These are phyloP conservation scores for Anhinga anhinga DNA, from an alignment of 2,113 vertebrate species.

Conservation along the genomic window DNA sequence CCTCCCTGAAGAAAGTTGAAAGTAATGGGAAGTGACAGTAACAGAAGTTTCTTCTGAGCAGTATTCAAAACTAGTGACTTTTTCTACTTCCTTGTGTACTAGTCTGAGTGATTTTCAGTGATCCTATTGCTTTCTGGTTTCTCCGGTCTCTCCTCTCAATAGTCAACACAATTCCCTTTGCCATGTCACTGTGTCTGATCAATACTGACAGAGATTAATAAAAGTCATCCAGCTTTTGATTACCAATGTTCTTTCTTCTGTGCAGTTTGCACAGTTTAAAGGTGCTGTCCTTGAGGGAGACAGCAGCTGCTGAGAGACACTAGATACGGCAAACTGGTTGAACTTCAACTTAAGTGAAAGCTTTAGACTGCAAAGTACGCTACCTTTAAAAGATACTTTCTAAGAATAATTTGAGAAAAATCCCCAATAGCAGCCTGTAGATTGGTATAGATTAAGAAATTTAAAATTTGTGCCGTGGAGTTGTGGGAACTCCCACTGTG, in stretches of 20 bases:
- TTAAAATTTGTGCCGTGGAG: not conserved
- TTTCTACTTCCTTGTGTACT: not conserved
- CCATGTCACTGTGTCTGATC: not conserved
- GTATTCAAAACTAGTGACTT: not conserved
- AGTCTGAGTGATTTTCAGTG: not conserved
- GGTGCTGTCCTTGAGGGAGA: not conserved
- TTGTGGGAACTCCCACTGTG: not conserved
- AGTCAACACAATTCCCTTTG: not conserved
- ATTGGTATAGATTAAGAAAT: not conserved
- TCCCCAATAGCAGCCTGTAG: not conserved
- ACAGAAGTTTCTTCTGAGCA: not conserved
- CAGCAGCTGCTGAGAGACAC: not conserved
- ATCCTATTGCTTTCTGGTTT: not conserved
- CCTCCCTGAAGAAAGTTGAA: not conserved
- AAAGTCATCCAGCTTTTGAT: not conserved
- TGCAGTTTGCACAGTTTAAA: not conserved
- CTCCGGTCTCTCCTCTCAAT: not conserved
- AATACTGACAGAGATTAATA: not conserved
- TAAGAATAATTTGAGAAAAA: not conserved
- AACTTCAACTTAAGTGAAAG: not conserved
- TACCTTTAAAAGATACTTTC: not conserved
- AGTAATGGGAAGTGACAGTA: not conserved
- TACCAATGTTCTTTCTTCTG: not conserved
- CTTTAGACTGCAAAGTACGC: not conserved
- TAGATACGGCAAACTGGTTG: not conserved